A percentile compares a stretch with the other conserved stretches of the same genome.
These are phyloP conservation scores for Stigmatopora argus DNA, from an alignment of 2,113 vertebrate genomes.

Conservation along the genomic window DNA sequence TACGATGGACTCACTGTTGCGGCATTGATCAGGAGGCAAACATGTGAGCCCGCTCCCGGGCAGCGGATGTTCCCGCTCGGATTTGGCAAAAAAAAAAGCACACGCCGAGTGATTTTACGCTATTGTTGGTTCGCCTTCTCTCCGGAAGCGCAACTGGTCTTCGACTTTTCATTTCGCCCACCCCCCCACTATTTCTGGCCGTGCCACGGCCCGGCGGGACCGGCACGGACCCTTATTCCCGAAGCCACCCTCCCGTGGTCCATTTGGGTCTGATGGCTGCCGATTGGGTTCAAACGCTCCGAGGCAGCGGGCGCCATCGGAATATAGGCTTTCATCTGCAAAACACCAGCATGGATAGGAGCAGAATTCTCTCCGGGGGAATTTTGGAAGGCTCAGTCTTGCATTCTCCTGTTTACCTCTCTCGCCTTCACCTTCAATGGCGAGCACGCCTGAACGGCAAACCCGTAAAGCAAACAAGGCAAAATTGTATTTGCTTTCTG, in stretches of 20 bases:
- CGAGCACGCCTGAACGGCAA: background rate
- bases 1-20: constrained; percentile 1
- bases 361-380: constrained; percentile 25
- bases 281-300: constrained; percentile 65
- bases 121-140: constrained; percentile 19
- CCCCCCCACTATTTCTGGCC: constrained; percentile 9
- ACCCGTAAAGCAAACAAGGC: constrained; percentile 22
- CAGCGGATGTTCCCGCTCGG: constrained; percentile 19
- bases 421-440: constrained; percentile 11
- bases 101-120: constrained; percentile 27
- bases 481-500: constrained; percentile 45
- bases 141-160: constrained; percentile 23
- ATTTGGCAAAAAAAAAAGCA: constrained; percentile 27
- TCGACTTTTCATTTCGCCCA: constrained; percentile 27
- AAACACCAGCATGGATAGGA: constrained; percentile 58
- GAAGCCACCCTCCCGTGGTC: constrained; percentile 45
- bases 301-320: constrained; percentile 53
- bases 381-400: constrained; percentile 22
- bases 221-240: constrained; percentile 47
- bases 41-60: constrained; percentile 12
- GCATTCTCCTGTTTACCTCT: constrained; percentile 12
- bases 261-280: constrained; percentile 53
- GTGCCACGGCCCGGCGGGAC: constrained; percentile 39
- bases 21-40: constrained; percentile 21
- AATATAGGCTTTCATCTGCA: constrained; percentile 60